Base-by-base conservation (phyloP, 2,797 vertebrate genomes). In the Ataeniobius toweri region DNA sequence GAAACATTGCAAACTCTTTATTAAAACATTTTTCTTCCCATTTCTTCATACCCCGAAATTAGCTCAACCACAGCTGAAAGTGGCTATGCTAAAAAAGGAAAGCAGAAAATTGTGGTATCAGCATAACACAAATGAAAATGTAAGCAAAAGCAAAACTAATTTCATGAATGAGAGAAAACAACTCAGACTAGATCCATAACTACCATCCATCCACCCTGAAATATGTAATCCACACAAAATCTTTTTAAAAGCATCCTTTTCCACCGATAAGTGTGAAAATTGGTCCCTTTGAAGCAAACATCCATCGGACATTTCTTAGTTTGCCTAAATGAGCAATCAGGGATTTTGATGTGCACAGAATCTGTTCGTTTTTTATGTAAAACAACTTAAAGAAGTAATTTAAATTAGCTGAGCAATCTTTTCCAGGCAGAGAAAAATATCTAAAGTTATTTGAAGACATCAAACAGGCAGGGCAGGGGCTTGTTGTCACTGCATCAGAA, bases 291-390 rank as follows among this genome's bases (percentile, higher is more conserved):
- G 44, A 74, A 78, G 78, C 74, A 79, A 83, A 78, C 76, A 80
- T 80, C 71, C 44, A 84, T 86, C 70, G 78, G 55, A 61, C 61
- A 72, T 77, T 83, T 83, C 76, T 69, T 26, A 75, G 24, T 80
- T 82, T 71, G n/a, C 71, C 75, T 6, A 87, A 87, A 89, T 74
- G 82, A 79, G 83, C 86, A 90, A 88, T 89, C 87, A 88, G 77
- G 48, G 46, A 50, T 81, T 85, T 85, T 86, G 88, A 90, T 86
- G 82, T 78, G 81, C 50, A 79, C 83, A 83, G 68, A 81, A 50
- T 73, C 63, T 41, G 18, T 61, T 44, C 16, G 28, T 55, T 56
- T 82, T 80, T 82, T 51, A 56, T 74, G 67, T 87, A 73, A 85
- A 83, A 82, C 9, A 24, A 44, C 28, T 80, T 84, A 83, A 71